Conservation (phyloP, 2,113 vertebrate species). For the Hydrolagus affinis region DNA sequence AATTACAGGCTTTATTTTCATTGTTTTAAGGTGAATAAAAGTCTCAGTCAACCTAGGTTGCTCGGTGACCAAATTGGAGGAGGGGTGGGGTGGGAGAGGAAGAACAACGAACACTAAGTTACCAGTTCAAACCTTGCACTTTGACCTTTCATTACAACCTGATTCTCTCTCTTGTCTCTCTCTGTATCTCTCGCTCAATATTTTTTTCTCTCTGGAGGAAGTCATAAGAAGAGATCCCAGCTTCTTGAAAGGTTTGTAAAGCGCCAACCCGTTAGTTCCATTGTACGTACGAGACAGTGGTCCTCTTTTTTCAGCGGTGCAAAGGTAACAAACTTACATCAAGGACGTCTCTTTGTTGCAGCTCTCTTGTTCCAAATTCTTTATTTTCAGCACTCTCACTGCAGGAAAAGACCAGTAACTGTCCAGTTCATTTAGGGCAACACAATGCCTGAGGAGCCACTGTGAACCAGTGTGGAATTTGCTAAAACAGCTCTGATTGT, state of each 20-base stretch:
- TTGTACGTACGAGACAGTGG: neutral
- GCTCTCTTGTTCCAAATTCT: conserved; percentile 9
- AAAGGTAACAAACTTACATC: neutral
- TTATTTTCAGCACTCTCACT: neutral
- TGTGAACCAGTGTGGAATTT: conserved; percentile 37
- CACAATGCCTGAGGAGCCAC: conserved; percentile 49
- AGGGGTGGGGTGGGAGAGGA: neutral
- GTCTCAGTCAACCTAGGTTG: conserved; percentile 6
- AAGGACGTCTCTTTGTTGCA: neutral
- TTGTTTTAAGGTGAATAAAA: conserved; percentile 13
- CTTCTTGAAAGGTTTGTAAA: conserved; percentile 22
- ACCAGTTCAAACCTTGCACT: conserved; percentile 19
- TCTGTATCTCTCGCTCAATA: neutral
- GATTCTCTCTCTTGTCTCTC: neutral
- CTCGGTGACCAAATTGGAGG: neutral
- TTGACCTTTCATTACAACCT: neutral
- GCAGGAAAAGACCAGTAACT: conserved; percentile 36
- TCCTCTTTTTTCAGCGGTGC: neutral
- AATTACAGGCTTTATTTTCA: conserved; percentile 22
- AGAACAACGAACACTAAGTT: neutral
- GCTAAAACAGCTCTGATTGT: conserved; percentile 35
- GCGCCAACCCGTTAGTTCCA: neutral
- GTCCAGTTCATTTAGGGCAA: conserved; percentile 50
- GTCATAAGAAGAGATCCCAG: neutral
- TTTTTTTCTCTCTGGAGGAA: neutral